These are phyloP conservation scores for Chlorops oryzae DNA, from an alignment of 1,140 invertebrate species.

Conservation along the genomic window DNA sequence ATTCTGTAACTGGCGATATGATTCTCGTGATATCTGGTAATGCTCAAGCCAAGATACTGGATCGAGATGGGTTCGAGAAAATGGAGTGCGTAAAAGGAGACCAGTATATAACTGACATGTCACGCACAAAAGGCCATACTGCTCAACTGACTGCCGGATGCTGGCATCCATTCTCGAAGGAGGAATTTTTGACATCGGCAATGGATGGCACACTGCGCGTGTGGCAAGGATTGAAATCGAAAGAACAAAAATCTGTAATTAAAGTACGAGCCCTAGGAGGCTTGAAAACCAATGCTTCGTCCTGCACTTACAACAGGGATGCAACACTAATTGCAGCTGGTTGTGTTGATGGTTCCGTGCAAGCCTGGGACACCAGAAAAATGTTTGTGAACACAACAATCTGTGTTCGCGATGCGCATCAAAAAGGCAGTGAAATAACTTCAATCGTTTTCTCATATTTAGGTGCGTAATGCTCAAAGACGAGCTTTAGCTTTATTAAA, in stretches of 20 bases:
- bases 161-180: slow-evolving; percentile 87
- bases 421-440: slow-evolving; percentile 73
- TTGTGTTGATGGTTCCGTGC: slow-evolving; percentile 93
- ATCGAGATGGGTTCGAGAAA: slow-evolving; percentile 93
- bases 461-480: slow-evolving; percentile 58
- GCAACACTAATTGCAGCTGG: slow-evolving; percentile 84
- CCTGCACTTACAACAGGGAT: slow-evolving; percentile 79
- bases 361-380: slow-evolving; percentile 93
- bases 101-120: slow-evolving; percentile 93
- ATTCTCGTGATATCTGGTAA: slow-evolving; percentile 92
- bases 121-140: slow-evolving; percentile 91
- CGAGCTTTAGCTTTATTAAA: too few species aligned
- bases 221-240: slow-evolving; percentile 76
- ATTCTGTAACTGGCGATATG: slow-evolving; percentile 88
- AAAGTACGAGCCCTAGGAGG: slow-evolving; percentile 86
- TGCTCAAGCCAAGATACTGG: slow-evolving; percentile 87
- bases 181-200: slow-evolving; percentile 92
- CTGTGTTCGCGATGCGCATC: slow-evolving; percentile 74
- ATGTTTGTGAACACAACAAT: slow-evolving; percentile 75
- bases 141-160: slow-evolving; percentile 83
- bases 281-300: slow-evolving; percentile 79
- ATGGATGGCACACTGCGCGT: slow-evolving; percentile 87
- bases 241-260: slow-evolving; percentile 73
- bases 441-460: slow-evolving; percentile 85
- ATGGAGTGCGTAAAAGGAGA: slow-evolving; percentile 95